These are phyloP conservation scores for Salminus brasiliensis DNA, from an alignment of 2,113 vertebrate species.

Conservation along the genomic window DNA sequence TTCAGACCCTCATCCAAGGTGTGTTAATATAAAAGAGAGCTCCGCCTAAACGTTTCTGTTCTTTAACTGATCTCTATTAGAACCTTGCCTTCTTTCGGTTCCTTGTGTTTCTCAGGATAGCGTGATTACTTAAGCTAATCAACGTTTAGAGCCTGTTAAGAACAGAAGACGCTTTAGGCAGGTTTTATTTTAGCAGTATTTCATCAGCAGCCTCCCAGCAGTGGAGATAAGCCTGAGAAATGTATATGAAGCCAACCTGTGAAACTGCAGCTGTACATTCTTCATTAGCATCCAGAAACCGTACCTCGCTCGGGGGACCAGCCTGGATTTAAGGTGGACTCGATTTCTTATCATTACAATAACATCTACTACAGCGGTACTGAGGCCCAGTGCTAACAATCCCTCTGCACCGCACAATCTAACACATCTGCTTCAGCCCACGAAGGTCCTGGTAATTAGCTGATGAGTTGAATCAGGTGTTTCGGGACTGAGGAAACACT, in stretches of 20 bases:
- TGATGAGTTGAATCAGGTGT: not conserved
- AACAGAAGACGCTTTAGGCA: not conserved
- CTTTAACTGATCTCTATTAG: too few relatives aligned
- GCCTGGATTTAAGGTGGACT: not conserved
- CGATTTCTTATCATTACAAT: not conserved
- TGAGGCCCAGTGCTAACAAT: not conserved
- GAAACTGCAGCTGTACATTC: not conserved
- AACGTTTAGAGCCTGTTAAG: not conserved
- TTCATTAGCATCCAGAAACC: not conserved
- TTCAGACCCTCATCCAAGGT: too few relatives aligned
- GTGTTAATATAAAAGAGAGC: too few relatives aligned
- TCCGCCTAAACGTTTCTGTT: too few relatives aligned
- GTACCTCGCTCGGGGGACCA: not conserved
- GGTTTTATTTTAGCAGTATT: not conserved
- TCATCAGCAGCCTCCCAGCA: not conserved
- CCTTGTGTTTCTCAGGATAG: not conserved
- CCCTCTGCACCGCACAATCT: not conserved
- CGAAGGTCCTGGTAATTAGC: not conserved
- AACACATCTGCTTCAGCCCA: too few relatives aligned
- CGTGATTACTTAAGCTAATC: not conserved
- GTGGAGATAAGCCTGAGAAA: not conserved
- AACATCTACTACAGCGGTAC: not conserved
- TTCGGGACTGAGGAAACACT: not conserved
- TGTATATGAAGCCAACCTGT: not conserved
- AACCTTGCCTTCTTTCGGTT: not conserved